These are phyloP conservation scores for Ptychoptera albimana DNA, from an alignment of 2,888 invertebrate genomes.

Conservation along the genomic window DNA sequence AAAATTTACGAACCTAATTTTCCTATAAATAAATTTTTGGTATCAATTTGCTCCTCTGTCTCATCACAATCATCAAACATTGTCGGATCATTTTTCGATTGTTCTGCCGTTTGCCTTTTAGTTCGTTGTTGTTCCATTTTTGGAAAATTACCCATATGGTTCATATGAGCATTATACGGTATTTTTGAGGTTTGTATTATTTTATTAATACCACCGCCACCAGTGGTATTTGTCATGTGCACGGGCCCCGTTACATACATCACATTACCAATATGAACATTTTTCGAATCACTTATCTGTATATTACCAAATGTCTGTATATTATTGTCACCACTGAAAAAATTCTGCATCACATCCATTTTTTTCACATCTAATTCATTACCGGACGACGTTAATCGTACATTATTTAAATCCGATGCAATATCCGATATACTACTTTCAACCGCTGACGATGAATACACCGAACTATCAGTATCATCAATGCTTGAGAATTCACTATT, in stretches of 20 bases:
- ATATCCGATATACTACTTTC: slow-evolving; percentile 4
- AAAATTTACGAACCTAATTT: slow-evolving; percentile 16
- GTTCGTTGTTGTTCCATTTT: not conserved
- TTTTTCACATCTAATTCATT: slow-evolving; percentile 9
- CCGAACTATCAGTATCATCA: slow-evolving; percentile 2
- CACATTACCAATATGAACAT: slow-evolving; percentile 33
- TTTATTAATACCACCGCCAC: slow-evolving; percentile 1
- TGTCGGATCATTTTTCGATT: not conserved
- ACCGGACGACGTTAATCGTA: not conserved
- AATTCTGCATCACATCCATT: slow-evolving; percentile 18
- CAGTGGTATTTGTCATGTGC: slow-evolving; percentile 18
- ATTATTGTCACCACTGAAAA: slow-evolving; percentile 21
- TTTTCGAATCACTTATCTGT: slow-evolving; percentile 29
- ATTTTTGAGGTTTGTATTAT: slow-evolving; percentile 9
- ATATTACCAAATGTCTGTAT: slow-evolving; percentile 26
- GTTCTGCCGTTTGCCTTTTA: not conserved
- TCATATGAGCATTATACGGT: no score
- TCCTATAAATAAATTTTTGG: slow-evolving; percentile 18
- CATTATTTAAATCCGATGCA: not conserved
- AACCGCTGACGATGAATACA: slow-evolving; percentile 6
- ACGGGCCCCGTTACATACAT: slow-evolving; percentile 34
- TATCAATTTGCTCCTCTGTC: slow-evolving; percentile 6
- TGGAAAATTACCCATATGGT: not conserved
- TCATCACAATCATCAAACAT: not conserved
- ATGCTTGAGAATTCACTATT: no score